phyloP scores from a whole-genome alignment of 2,888 invertebrate genomes.

The Pogonocherus hispidulus region DNA sequence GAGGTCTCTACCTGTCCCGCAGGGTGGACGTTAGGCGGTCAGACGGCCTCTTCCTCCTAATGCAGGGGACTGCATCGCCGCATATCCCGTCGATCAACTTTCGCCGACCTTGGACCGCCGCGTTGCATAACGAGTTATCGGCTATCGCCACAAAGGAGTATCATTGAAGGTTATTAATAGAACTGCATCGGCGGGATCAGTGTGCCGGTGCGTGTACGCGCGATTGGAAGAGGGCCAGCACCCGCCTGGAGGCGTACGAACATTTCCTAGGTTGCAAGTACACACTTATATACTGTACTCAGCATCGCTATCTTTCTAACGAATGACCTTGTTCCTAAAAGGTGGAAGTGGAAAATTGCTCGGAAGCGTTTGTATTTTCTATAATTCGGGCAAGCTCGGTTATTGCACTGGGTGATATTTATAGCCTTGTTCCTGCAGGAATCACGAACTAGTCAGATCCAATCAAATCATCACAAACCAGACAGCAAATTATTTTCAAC shows the following conservation, averaged over 20 bases:
- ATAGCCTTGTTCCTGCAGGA: too few relatives aligned
- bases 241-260: not conserved
- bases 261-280: not conserved
- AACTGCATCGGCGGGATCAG: conserved; percentile 36
- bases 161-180: conserved; percentile 61
- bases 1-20: not conserved
- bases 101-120: conserved; percentile 64
- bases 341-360: too few relatives aligned
- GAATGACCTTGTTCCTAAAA: too few relatives aligned
- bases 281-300: too few relatives aligned
- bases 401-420: too few relatives aligned
- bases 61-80: conserved; percentile 16
- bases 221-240: conserved; percentile 1
- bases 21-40: conserved; percentile 7
- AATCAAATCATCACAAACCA: too few relatives aligned
- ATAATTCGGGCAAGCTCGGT: too few relatives aligned
- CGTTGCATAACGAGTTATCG: conserved; percentile 61
- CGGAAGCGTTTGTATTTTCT: too few relatives aligned
- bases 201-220: conserved; percentile 36
- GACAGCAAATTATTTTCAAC: too few relatives aligned
- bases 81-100: conserved; percentile 57
- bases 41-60: conserved; percentile 22
- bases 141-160: conserved; percentile 56
- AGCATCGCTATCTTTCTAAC: too few relatives aligned
- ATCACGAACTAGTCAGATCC: too few relatives aligned